A percentile compares a stretch with the other conserved stretches of the same genome.
Conservation (phyloP, 30 jellyfish, hydroid and myxozoan genomes). For the Aurelia coerulea region DNA sequence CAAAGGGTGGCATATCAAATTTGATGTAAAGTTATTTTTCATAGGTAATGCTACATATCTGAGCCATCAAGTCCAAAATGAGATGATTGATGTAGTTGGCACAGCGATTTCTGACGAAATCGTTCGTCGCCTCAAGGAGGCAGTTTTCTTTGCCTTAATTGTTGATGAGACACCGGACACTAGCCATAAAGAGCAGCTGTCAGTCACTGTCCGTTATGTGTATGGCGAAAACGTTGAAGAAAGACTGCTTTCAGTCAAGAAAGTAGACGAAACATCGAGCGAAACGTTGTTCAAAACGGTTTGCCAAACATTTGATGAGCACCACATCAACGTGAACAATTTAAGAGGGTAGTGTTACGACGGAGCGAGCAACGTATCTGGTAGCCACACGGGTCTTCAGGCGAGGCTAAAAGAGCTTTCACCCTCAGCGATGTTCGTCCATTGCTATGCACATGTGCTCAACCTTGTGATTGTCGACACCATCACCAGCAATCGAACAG, state of each 20-base stretch:
- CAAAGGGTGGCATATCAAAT: too few relatives aligned
- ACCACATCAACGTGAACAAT: neutral
- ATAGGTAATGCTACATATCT: neutral
- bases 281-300: neutral
- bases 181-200: conserved; percentile 21
- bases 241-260: neutral
- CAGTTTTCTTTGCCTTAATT: neutral
- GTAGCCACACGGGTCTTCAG: too few relatives aligned
- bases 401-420: too few relatives aligned
- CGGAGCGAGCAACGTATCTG: neutral
- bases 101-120: conserved; percentile 1
- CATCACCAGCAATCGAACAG: too few relatives aligned
- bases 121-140: conserved; percentile 10
- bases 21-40: neutral
- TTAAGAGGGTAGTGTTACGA: neutral
- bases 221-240: neutral
- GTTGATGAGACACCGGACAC: conserved; percentile 31
- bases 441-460: too few relatives aligned
- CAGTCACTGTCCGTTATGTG: conserved; percentile 12
- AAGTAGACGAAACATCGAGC: conserved; percentile 1
- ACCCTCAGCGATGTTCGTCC: too few relatives aligned
- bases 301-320: neutral
- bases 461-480: too few relatives aligned
- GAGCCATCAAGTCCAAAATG: too few relatives aligned
- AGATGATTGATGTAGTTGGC: conserved; percentile 5